Base-by-base conservation (phyloP, 2,888 invertebrate species). In the Platycheirus albimanus region DNA sequence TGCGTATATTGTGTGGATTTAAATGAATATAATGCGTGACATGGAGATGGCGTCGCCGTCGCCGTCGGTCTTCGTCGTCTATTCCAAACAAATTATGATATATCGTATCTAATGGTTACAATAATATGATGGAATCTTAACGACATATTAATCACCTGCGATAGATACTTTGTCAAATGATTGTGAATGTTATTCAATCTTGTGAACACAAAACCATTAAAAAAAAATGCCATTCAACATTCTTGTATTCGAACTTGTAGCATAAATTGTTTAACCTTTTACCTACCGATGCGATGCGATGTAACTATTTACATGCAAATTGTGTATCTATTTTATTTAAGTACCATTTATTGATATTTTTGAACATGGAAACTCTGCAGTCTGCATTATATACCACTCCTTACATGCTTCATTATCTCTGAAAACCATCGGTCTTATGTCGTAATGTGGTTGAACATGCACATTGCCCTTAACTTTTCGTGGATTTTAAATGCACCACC, bases 401-500 rank as follows among this genome's bases (percentile, higher is more conserved):
- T 58, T 41, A 19, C 36, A 24, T 19, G 15, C 10, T 58, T 41
- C 20, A 17, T 64, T 33, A 64, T 77, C 77, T 52, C 15, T 4
- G 38, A 56, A 56, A 52, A 54, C 63, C 49, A 70, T 70, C 70
- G 41, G 20, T 15, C 11, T 41, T 10, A 49, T 77, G 71, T 64
- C 11, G 43, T 17, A 45, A 45, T 45, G n/a, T n/a, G 11, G 61
- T 20, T 19, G 8, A 43, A 66, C 71, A 78, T 71, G 71, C 56
- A 51, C 56, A 66, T 71, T 78, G 78, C 66, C 71, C 78, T 78
- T 66, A 78, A 71, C 56, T 64, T 70, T 77, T 76, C 70, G 54
- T 77, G 70, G 45, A 63, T 61, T 67, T 69, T 30, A 24, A 70
- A 70, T 70, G 54, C 58, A 28, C 45, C 28, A 54, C 24, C 49